Evolutionary conservation across 2,888 invertebrate species (phyloP).

Genomic region (Orthosia cruda): DNA sequence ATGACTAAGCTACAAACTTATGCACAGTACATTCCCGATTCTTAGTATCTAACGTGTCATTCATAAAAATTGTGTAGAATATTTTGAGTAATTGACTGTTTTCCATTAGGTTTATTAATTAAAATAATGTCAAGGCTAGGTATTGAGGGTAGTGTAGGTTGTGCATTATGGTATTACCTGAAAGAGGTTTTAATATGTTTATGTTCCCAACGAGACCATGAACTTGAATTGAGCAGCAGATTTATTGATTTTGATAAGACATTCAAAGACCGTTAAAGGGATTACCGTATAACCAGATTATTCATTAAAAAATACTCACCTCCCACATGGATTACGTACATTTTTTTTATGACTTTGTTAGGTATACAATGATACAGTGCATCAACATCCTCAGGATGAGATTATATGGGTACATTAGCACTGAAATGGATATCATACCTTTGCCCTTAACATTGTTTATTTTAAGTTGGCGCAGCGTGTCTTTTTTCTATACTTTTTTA

Average conservation of each 20-base stretch:
- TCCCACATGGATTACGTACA: neutral
- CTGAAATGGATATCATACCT: neutral
- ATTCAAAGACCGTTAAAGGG: too few species aligned
- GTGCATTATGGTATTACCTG: neutral
- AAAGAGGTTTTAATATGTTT: slow-evolving; percentile 23
- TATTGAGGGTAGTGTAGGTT: neutral
- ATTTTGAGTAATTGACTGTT: slow-evolving; percentile 23
- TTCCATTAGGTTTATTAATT: slow-evolving; percentile 46
- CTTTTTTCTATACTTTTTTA: neutral
- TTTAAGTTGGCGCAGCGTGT: neutral
- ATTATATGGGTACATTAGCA: slow-evolving; percentile 6
- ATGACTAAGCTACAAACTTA: slow-evolving; percentile 20
- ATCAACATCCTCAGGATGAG: slow-evolving; percentile 30
- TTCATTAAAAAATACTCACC: slow-evolving; percentile 4
- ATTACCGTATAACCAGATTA: neutral
- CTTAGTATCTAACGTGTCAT: slow-evolving; percentile 31
- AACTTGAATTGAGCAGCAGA: too few species aligned
- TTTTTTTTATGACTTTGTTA: neutral
- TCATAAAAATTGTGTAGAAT: slow-evolving; percentile 36
- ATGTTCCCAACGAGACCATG: too few species aligned
- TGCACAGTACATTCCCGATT: slow-evolving; percentile 14
- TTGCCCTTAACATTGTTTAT: neutral
- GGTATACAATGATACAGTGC: neutral
- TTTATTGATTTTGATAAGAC: too few species aligned
- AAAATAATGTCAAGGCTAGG: slow-evolving; percentile 56